Conservation (phyloP, 2,113 vertebrate species). For the Apteryx mantelli region DNA sequence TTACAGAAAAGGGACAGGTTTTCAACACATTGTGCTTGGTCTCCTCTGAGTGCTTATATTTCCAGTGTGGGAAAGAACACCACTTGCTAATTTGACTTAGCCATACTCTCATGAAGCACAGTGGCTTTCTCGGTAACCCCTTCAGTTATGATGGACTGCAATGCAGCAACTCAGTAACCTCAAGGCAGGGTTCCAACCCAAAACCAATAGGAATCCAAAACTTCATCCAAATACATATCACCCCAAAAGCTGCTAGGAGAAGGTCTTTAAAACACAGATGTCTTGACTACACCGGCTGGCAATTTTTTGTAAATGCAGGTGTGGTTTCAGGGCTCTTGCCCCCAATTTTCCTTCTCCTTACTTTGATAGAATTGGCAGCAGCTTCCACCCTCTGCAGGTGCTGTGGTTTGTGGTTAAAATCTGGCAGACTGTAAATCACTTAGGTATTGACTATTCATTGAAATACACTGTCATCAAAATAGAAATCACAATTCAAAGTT, state of each 20-base stretch:
- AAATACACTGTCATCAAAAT: neutral
- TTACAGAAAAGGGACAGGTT: neutral
- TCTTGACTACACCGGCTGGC: neutral
- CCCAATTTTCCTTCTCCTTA: neutral
- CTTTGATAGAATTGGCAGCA: neutral
- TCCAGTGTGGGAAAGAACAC: too few species aligned
- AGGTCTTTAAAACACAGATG: neutral
- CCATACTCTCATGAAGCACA: too few species aligned
- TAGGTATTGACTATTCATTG: neutral
- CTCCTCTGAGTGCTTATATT: neutral
- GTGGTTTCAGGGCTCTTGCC: neutral
- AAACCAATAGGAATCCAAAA: neutral
- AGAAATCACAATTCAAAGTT: neutral
- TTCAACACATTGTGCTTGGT: neutral
- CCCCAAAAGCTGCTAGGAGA: neutral
- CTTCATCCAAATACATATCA: neutral
- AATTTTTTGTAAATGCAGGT: neutral
- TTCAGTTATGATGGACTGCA: too few species aligned
- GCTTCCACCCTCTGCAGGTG: neutral
- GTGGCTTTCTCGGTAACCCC: too few species aligned
- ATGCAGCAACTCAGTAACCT: too few species aligned
- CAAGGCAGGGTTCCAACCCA: too few species aligned
- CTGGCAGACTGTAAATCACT: neutral
- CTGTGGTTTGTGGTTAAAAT: neutral
- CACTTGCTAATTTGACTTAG: too few species aligned